phyloP scores from a whole-genome alignment of 2,888 invertebrate species.

The Drosophila borealis region DNA sequence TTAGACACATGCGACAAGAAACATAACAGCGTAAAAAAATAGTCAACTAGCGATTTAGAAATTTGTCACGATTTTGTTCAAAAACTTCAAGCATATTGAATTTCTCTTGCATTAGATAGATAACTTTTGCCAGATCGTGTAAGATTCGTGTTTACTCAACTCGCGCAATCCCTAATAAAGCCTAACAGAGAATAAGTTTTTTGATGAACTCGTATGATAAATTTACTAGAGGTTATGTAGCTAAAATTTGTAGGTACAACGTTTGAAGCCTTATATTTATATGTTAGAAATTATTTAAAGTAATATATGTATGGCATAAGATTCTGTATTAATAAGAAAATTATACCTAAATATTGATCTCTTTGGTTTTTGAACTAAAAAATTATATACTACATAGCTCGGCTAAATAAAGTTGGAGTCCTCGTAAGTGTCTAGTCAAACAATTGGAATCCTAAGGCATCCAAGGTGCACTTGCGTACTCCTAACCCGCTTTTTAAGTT shows the following conservation, averaged over 20 bases:
- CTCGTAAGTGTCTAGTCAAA: too few relatives aligned
- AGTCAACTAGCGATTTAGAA: slow-evolving; percentile 44
- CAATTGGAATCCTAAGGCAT: too few relatives aligned
- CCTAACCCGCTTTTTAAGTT: too few relatives aligned
- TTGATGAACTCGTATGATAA: background rate
- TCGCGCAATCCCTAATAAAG: background rate
- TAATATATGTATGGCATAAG: background rate
- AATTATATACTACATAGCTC: too few relatives aligned
- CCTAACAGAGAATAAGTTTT: background rate
- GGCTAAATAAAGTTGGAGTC: too few relatives aligned
- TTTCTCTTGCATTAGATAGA: slow-evolving; percentile 32
- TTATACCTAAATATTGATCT: too few relatives aligned
- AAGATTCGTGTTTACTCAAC: background rate
- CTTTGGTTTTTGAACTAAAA: too few relatives aligned
- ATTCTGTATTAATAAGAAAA: background rate
- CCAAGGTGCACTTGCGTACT: too few relatives aligned
- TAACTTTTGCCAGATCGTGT: slow-evolving; percentile 1
- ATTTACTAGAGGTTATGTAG: background rate
- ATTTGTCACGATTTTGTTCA: slow-evolving; percentile 67
- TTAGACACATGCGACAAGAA: slow-evolving; percentile 29
- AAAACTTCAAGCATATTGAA: slow-evolving; percentile 28
- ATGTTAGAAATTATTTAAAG: background rate
- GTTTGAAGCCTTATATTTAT: too few relatives aligned
- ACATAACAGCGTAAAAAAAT: slow-evolving; percentile 6
- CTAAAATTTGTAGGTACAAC: background rate